These are phyloP conservation scores for Hyperoplus lanceolatus DNA, from an alignment of 2,797 vertebrate genomes.

Conservation along the genomic window DNA sequence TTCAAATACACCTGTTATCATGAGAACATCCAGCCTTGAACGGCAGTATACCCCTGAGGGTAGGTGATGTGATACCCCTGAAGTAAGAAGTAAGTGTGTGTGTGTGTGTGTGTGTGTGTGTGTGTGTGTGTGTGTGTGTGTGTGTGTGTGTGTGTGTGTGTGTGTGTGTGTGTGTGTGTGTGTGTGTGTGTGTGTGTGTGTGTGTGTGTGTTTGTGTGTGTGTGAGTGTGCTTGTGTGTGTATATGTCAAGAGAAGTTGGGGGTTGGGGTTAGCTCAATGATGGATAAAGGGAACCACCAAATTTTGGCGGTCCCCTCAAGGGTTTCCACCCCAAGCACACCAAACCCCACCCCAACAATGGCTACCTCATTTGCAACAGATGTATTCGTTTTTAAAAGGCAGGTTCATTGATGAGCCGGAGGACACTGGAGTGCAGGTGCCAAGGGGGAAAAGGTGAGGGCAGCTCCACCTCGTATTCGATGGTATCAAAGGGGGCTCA, in stretches of 20 bases:
- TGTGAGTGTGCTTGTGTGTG: neutral
- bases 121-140: neutral
- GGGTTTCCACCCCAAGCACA: slow-evolving; percentile 35
- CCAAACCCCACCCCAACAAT: slow-evolving; percentile 56
- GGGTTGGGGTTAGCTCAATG: slow-evolving; percentile 47
- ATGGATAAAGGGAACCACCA: slow-evolving; percentile 51
- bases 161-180: no score
- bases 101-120: slow-evolving; percentile 21
- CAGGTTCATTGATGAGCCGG: slow-evolving; percentile 63
- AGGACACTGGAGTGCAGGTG: slow-evolving; percentile 66
- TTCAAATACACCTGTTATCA: slow-evolving; percentile 78
- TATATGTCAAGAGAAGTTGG: slow-evolving; percentile 11
- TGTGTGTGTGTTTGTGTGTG: slow-evolving; percentile 31
- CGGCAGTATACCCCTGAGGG: slow-evolving; percentile 61
- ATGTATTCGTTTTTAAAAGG: slow-evolving; percentile 70
- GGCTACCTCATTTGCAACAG: slow-evolving; percentile 74
- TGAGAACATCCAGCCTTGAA: slow-evolving; percentile 44
- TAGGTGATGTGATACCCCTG: slow-evolving; percentile 76
- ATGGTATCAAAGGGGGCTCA: slow-evolving; percentile 51
- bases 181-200: neutral
- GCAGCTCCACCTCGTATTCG: slow-evolving; percentile 20
- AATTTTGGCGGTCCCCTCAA: slow-evolving; percentile 76
- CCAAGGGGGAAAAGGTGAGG: slow-evolving; percentile 35
- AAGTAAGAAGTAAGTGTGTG: slow-evolving; percentile 63
- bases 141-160: no score